phyloP scores from a whole-genome alignment of 2,113 vertebrate genomes.

The Psettodes erumei region DNA sequence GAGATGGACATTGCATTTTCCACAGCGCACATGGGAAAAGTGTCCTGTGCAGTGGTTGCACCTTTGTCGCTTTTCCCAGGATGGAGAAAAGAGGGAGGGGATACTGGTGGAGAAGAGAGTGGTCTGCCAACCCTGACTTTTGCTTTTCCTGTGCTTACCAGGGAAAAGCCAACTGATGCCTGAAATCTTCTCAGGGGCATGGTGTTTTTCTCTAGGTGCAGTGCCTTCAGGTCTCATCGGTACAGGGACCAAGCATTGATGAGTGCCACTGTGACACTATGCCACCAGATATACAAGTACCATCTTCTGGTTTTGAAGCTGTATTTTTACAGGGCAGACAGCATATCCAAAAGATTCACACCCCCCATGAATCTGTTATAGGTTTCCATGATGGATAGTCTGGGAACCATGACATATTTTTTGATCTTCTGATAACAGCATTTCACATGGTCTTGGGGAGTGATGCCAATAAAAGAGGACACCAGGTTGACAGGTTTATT shows the following conservation, averaged over 20 bases:
- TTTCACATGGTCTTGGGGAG: too few relatives aligned
- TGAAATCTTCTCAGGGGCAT: background rate
- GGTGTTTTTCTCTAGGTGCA: background rate
- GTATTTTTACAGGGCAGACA: too few relatives aligned
- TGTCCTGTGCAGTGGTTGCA: background rate
- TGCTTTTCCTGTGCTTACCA: background rate
- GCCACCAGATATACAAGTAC: too few relatives aligned
- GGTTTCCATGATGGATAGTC: too few relatives aligned
- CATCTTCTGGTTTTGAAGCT: too few relatives aligned
- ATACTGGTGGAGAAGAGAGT: background rate
- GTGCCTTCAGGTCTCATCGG: background rate
- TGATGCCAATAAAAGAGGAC: too few relatives aligned
- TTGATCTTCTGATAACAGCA: too few relatives aligned
- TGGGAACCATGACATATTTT: too few relatives aligned
- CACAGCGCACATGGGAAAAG: background rate
- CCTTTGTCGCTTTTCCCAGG: background rate
- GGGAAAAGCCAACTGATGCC: background rate
- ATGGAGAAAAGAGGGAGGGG: background rate
- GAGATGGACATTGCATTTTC: background rate
- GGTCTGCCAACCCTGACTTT: background rate
- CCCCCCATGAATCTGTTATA: too few relatives aligned
- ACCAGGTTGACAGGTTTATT: too few relatives aligned
- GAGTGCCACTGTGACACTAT: too few relatives aligned
- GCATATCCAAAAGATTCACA: too few relatives aligned
- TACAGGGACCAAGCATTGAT: background rate